These are phyloP conservation scores for Smithornis capensis DNA, from an alignment of 2,113 vertebrate genomes.

Conservation along the genomic window DNA sequence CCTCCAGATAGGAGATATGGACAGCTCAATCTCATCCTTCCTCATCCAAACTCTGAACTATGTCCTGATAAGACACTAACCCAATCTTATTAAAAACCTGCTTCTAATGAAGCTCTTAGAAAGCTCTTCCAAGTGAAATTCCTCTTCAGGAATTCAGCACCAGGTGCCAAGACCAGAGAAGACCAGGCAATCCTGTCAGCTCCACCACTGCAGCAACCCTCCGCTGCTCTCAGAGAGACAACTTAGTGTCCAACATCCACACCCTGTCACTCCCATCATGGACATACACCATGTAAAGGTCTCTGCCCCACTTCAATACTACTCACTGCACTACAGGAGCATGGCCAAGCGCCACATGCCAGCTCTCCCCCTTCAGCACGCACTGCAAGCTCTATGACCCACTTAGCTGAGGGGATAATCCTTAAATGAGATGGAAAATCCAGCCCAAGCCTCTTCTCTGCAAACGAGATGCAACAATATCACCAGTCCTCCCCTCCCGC, in stretches of 20 bases:
- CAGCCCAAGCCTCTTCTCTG: conserved; percentile 2
- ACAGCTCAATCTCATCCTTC: neutral
- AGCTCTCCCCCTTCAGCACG: neutral
- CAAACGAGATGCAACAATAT: neutral
- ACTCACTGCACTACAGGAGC: neutral
- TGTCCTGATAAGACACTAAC: neutral
- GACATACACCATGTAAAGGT: neutral
- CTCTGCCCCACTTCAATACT: rapidly evolving
- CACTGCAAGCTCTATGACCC: neutral
- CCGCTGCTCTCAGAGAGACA: neutral
- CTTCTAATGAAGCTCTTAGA: neutral
- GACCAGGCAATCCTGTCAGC: neutral
- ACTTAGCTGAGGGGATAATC: neutral
- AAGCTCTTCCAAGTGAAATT: neutral
- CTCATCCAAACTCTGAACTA: neutral
- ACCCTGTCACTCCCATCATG: rapidly evolving
- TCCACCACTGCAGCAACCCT: neutral
- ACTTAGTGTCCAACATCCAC: rapidly evolving
- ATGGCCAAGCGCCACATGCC: neutral
- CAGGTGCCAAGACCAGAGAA: neutral
- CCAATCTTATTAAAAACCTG: neutral
- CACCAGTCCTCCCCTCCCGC: neutral
- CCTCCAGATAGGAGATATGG: rapidly evolving
- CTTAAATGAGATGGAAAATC: neutral
- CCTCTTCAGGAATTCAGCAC: neutral